A percentile compares a stretch with the other conserved stretches of the same genome.
These are phyloP conservation scores for Lepus timidus DNA, from an alignment of 2,113 vertebrate species.

Conservation along the genomic window DNA sequence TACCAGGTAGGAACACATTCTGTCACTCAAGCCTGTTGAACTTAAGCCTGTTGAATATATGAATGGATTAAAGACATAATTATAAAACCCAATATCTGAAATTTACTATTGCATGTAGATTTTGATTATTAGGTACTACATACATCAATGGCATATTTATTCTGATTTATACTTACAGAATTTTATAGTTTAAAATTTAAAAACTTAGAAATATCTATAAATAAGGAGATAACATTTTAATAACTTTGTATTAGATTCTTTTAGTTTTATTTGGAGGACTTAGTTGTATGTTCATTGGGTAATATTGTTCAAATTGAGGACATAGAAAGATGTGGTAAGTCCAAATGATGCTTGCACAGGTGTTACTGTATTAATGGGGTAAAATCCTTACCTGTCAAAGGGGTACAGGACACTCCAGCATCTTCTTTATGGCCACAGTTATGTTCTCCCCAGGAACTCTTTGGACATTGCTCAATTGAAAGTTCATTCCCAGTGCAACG, in stretches of 20 bases:
- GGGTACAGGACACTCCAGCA: conserved; percentile 95
- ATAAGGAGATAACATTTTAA: not conserved
- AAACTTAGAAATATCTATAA: not conserved
- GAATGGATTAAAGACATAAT: not conserved
- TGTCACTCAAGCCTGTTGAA: not conserved
- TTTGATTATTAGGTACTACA: not conserved
- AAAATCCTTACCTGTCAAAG: conserved; percentile 90
- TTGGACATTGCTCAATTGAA: conserved; percentile 95
- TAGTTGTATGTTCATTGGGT: not conserved
- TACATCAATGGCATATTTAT: not conserved
- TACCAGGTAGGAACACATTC: not conserved
- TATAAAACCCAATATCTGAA: not conserved
- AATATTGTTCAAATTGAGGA: not conserved
- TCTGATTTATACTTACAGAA: not conserved
- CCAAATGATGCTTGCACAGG: too few relatives aligned
- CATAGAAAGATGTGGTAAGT: not conserved
- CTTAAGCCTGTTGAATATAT: not conserved
- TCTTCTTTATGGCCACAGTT: conserved; percentile 98
- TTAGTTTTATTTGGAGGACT: not conserved
- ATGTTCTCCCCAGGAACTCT: conserved; percentile 94
- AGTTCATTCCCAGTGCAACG: conserved; percentile 97
- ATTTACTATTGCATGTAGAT: not conserved
- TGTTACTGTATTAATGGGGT: not conserved
- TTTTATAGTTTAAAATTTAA: not conserved
- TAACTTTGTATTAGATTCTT: not conserved